Base-by-base conservation (phyloP, 2,888 invertebrate genomes). In the Selenia dentaria region DNA sequence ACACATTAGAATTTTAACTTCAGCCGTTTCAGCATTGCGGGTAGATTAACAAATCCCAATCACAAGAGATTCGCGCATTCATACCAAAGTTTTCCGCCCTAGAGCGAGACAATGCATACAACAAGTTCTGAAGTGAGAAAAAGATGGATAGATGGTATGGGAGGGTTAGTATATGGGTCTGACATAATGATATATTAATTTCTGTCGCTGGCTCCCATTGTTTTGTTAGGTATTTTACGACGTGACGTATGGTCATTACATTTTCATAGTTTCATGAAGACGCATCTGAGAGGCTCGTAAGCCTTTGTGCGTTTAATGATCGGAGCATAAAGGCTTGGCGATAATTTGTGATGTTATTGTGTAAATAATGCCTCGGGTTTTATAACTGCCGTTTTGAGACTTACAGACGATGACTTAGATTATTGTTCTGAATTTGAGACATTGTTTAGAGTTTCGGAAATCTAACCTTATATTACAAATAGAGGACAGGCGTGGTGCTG, bases 171-270 rank as follows among this genome's bases (percentile, higher is more conserved):
- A 78, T 71, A 79, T 90, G 90, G 80, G 78, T 76, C 79, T 90
- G 90, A 89, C 90, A 87, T 89, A 90, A 90, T 90, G 90, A 90
- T 90, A 85, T 89, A 90, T 90, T 90, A 90, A 90, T 90, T 89
- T 89, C 87, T 87, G 86, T 86, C 87, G 83, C 82, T 73, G 65
- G 79, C 83, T 74, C 61, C 85, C 68, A 86, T 90, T 90, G 89
- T 89, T 88, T 88, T 83, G 85, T 79, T 83, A 84, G 86, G 87
- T 89, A 85, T 89, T 88, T 88, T 84, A 83, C 81, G 75, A 67
- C 63, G 76, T 88, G 89, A 89, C 83, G 85, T 81, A 88, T 87
- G 87, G 88, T 87, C 89, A 89, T 89, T 86, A 89, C 70, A 82
- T 84, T 87, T 89, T 89, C 89, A 89, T 89, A 89, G 89, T 88